Conservation (phyloP, 1,140 invertebrate species). For the Trichonephila inaurata region DNA sequence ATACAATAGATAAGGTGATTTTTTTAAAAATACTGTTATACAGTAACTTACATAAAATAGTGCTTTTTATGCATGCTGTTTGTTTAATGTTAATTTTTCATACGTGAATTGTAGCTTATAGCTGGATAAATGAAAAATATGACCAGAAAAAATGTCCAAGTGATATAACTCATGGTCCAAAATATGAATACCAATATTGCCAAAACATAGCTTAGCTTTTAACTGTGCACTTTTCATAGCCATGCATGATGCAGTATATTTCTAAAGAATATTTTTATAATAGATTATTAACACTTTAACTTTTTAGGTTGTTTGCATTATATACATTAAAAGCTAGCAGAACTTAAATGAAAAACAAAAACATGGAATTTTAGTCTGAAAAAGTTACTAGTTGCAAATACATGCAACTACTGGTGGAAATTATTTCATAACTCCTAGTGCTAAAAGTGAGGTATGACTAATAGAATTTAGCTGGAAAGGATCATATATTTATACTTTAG, state of each 20-base stretch:
- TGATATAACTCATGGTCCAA: slow-evolving; percentile 72
- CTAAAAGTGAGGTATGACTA: background rate
- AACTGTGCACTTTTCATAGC: slow-evolving; percentile 37
- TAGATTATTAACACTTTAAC: slow-evolving; percentile 35
- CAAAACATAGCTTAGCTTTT: slow-evolving; percentile 63
- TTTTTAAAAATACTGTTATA: background rate
- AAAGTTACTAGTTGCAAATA: background rate
- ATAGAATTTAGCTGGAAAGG: slow-evolving; percentile 64
- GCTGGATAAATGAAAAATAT: background rate
- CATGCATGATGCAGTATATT: slow-evolving; percentile 61
- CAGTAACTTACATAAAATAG: slow-evolving; percentile 4
- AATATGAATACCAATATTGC: slow-evolving; percentile 63
- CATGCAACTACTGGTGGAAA: background rate
- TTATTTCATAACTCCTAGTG: slow-evolving; percentile 22
- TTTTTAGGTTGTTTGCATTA: slow-evolving; percentile 16
- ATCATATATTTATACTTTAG: slow-evolving; percentile 71
- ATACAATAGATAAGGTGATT: background rate
- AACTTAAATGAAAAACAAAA: background rate
- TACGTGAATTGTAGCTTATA: slow-evolving; percentile 29
- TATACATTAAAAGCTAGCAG: slow-evolving; percentile 13
- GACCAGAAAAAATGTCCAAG: slow-evolving; percentile 36
- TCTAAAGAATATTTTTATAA: slow-evolving; percentile 70
- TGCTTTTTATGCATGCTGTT: slow-evolving; percentile 45
- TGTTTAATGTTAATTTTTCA: slow-evolving; percentile 49
- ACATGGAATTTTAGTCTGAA: background rate